Evolutionary conservation across 2,888 invertebrate genomes (phyloP), one percentile per base, ranked within the genome.

Genomic region (Gandaritis pyraliata): DNA sequence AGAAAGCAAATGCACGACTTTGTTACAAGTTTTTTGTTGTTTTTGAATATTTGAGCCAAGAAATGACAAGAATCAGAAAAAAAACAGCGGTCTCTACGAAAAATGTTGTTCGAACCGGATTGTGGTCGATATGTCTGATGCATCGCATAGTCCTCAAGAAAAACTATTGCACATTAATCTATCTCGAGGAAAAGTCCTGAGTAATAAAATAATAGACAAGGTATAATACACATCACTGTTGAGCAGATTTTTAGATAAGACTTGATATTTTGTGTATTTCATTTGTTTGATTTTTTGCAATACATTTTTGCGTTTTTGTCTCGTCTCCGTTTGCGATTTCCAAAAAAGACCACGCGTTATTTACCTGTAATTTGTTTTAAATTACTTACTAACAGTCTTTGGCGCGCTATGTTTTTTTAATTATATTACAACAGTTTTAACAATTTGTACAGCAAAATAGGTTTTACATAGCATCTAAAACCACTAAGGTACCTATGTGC

Each of bases 1-100:
- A 76, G 81, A 83, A 81, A 82, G 77, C 77, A 72, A 16, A 12
- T 43, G 29, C 70, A 70, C 68, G 66, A 68, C 68, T 64, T 64
- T 64, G 65, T 61, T 68, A 60, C 63, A 57, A 56, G 54, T 16
- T 43, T 16, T 69, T 64, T 67, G 65, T 69, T 57, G 45, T 65
- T 61, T 66, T 60, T 59, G 62, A 58, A 47, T 65, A 47, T 52
- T 41, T 41, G 8, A 39, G 29, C 11, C 7, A 50, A 33, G 41
- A 52, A 58, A 58, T 39, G 38, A 23, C 1, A 36, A 38, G 46
- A 50, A 45, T 46, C n/a, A n/a, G 5, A 41, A 16, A 16, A 11
- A 43, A 16, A 3, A 8, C 1, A 43, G 4, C 16, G 10, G 16
- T 43, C 43, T 43, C 10, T 10, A 33, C 2, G 16, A 47, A 29